Evolutionary conservation across 92 coral and sea anemone genomes (phyloP).

Genomic region (Phymanthus crucifer): DNA sequence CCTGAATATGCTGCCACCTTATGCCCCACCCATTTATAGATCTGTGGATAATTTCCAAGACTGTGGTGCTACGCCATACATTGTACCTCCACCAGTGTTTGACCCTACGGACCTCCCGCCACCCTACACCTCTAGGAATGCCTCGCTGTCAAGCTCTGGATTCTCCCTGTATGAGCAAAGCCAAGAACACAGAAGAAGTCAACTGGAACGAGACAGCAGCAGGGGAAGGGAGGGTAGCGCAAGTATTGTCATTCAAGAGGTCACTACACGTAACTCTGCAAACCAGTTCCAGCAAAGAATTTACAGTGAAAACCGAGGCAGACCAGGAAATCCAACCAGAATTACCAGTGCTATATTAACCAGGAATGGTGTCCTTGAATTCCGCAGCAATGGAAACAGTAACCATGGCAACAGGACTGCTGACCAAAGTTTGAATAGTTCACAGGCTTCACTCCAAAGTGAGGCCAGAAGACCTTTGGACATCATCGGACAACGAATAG

Average conservation of each 20-base stretch:
- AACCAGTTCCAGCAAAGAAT: constrained; percentile 36
- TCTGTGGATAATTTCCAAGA: constrained; percentile 82
- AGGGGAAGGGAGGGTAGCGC: constrained; percentile 25
- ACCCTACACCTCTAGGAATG: constrained; percentile 91
- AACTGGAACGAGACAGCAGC: constrained; percentile 1
- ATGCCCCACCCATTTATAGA: constrained; percentile 93
- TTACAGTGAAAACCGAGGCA: constrained; percentile 26
- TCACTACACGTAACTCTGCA: constrained; percentile 5
- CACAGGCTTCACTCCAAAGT: constrained; percentile 15
- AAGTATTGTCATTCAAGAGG: constrained; percentile 12
- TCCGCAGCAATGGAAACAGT: neutral
- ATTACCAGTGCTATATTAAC: constrained; percentile 26
- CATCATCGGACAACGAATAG: neutral
- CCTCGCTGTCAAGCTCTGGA: constrained; percentile 77
- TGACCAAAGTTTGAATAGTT: constrained; percentile 12
- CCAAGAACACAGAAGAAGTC: neutral
- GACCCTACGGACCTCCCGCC: constrained; percentile 98
- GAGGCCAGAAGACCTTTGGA: constrained; percentile 16
- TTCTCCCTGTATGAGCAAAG: constrained; percentile 32
- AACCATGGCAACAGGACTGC: constrained; percentile 12
- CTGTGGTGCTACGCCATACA: constrained; percentile 66
- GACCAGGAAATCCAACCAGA: constrained; percentile 17
- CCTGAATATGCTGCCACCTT: constrained; percentile 72
- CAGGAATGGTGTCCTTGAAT: constrained; percentile 17
- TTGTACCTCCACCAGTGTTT: constrained; percentile 95